Evolutionary conservation across 2,797 vertebrate species (phyloP).

Genomic region (Rhynchonycteris naso): DNA sequence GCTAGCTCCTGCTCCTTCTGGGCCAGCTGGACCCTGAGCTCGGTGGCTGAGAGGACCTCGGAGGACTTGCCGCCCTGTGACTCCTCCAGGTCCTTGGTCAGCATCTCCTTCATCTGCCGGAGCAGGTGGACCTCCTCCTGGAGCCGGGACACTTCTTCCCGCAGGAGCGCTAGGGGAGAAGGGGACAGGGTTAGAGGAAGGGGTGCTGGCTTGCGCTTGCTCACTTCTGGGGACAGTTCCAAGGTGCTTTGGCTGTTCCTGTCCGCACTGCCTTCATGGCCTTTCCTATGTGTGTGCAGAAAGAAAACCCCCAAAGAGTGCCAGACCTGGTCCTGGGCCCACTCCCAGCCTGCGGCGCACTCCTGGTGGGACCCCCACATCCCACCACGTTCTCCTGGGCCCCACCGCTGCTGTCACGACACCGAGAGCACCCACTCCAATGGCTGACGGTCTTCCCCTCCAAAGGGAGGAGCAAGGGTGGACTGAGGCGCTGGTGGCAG

Average conservation of each 20-base stretch:
- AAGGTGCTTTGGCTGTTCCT: background rate
- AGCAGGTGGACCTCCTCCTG: conserved; percentile 97
- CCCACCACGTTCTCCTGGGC: fast-evolving
- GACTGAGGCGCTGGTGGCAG: fast-evolving
- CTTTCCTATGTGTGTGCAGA: background rate
- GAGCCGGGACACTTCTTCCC: conserved; percentile 96
- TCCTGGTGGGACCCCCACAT: background rate
- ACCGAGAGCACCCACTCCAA: fast-evolving
- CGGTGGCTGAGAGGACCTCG: conserved; percentile 94
- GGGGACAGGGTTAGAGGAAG: conserved; percentile 72
- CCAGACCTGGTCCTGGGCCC: background rate
- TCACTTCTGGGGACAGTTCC: background rate
- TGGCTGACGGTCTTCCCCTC: fast-evolving
- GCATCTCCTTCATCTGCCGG: conserved; percentile 98
- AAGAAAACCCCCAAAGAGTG: background rate
- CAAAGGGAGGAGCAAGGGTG: background rate
- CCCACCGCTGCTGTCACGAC: fast-evolving
- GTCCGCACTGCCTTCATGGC: background rate
- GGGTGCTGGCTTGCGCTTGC: fast-evolving
- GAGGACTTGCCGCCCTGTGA: conserved; percentile 93
- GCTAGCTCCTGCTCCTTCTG: conserved; percentile 98
- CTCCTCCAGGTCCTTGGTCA: conserved; percentile 97
- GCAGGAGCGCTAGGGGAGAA: conserved; percentile 91
- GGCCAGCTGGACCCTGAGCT: conserved; percentile 96
- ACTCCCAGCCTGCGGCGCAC: background rate